Evolutionary conservation across 2,113 vertebrate genomes (phyloP), one percentile per base, ranked within the genome.

Genomic region (Caloenas nicobarica): DNA sequence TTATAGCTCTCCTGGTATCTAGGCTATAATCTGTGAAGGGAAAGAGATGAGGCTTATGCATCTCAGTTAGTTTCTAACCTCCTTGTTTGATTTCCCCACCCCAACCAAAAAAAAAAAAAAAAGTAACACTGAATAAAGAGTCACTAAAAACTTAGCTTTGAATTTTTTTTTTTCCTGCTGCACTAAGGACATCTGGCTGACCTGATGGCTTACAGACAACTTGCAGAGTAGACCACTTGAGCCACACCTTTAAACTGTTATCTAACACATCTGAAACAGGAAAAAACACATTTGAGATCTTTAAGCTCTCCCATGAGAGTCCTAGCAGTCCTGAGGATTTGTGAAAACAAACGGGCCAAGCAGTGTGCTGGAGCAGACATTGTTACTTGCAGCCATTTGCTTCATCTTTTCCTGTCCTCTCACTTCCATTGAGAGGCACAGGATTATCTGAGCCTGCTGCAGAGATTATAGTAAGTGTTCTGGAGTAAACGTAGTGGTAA

Each of bases 201-300:
- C 73, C 77, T 64, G 38, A 58, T 26, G 36, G 31, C 16, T 94
- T 71, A 12, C 46, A 61, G 68, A 44, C 40, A 54, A 3, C 11
- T 77, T 89, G 83, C 62, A 72, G 79, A 95, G 87, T 89, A 84
- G 85, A 88, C 91, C 72, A 79, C 95, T 95, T 86, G 57, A 93
- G 80, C 95, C 92, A 91, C 90, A 91, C 90, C 73, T 86, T 85
- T 92, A 81, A 69, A 3, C 92, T 78, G 62, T 96, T 96, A 58
- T 44, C 88, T 88, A 89, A 79, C 88, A 72, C 83, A 79, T 95
- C 88, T 81, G 73, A 88, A 96, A 92, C 93, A 96, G 95, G 95
- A 96, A 96, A 97, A 96, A 96, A 91, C 93, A 90, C 69, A 83
- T 83, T 77, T 16, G 83, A 87, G 82, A 44, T 65, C 69, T 68